These are phyloP conservation scores for Hormaphis cornu DNA, from an alignment of 1,140 invertebrate species.

Conservation along the genomic window DNA sequence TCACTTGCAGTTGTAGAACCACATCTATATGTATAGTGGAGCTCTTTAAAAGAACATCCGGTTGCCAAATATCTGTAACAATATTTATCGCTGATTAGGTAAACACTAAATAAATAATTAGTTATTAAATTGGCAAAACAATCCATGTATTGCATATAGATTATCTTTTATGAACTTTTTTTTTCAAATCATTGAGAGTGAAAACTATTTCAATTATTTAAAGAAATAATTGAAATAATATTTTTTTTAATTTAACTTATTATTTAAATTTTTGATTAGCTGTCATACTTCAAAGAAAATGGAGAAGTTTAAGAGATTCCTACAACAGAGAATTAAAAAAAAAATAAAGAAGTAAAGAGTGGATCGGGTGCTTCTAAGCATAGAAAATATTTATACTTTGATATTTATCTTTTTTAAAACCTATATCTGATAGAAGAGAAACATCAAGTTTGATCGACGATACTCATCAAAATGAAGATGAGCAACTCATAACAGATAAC, in stretches of 20 bases:
- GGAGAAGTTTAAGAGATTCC: not conserved
- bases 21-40: conserved; percentile 35
- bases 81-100: conserved; percentile 8
- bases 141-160: not conserved
- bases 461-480: not conserved
- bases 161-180: conserved; percentile 17
- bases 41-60: conserved; percentile 34
- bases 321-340: conserved; percentile 2
- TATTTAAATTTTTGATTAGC: not conserved
- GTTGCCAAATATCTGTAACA: conserved; percentile 36
- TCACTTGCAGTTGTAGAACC: conserved; percentile 37
- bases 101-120: not conserved
- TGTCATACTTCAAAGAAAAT: conserved; percentile 6
- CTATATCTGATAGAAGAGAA: not conserved
- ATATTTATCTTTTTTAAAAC: conserved; percentile 1
- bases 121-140: not conserved
- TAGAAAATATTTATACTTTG: conserved; percentile 5
- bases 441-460: not conserved
- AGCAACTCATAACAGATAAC: not conserved
- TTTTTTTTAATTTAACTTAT: not conserved
- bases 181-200: not conserved
- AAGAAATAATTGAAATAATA: not conserved
- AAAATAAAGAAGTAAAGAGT: not conserved
- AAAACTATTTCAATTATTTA: not conserved
- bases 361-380: not conserved